Percentiles rank a stretch among this genome's conserved stretches.
These are phyloP conservation scores for Lochmaea crataegi DNA, from an alignment of 2,888 invertebrate genomes.

Conservation along the genomic window DNA sequence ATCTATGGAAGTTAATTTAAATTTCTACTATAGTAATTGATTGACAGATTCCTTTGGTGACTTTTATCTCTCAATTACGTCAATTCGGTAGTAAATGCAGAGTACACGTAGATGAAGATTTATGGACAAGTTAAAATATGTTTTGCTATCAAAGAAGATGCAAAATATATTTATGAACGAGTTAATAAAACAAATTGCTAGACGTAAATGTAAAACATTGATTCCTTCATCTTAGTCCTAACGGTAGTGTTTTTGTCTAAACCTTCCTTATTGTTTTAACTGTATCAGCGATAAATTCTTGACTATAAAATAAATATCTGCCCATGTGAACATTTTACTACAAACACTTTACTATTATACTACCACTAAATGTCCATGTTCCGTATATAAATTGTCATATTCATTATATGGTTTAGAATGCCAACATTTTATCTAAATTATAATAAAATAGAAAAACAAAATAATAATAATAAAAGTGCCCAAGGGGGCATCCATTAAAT, in stretches of 20 bases:
- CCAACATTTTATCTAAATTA: no score
- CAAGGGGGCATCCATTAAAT: no score
- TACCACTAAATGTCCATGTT: not conserved
- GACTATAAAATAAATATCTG: slow-evolving; percentile 19
- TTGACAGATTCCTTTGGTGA: not conserved
- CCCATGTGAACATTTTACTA: slow-evolving; percentile 14
- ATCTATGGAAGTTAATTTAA: no score
- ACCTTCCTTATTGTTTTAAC: slow-evolving; percentile 32
- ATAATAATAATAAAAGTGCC: no score
- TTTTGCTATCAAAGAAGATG: not conserved
- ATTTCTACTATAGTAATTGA: not conserved
- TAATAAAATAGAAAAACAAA: no score
- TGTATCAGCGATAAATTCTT: slow-evolving; percentile 24
- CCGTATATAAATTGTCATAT: not conserved
- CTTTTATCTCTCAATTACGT: not conserved
- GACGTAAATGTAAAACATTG: not conserved
- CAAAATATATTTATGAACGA: not conserved
- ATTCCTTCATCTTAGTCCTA: not conserved
- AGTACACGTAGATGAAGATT: not conserved
- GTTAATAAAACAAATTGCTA: not conserved
- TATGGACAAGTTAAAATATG: not conserved
- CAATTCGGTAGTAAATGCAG: not conserved
- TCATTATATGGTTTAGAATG: not conserved
- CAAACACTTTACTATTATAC: not conserved
- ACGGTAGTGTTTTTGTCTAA: not conserved